Evolutionary conservation across 2,113 vertebrate genomes (phyloP).

Genomic region (Rhinopomastus cyanomelas): DNA sequence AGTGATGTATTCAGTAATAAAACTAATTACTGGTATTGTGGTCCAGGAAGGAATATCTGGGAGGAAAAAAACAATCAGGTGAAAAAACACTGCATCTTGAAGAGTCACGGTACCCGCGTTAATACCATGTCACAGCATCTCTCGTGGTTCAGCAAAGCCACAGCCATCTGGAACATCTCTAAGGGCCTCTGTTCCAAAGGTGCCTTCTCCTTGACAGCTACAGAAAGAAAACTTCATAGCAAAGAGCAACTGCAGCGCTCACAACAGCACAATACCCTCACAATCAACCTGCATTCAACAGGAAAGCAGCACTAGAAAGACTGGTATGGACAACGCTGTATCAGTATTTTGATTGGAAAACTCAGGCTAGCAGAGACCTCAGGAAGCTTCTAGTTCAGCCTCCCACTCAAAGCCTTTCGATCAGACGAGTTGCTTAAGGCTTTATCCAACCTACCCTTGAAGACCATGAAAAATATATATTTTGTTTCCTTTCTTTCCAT

Average conservation of each 20-base stretch:
- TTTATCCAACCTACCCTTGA: neutral
- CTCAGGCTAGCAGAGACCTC: neutral
- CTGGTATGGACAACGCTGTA: neutral
- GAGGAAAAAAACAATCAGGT: neutral
- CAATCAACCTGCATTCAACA: neutral
- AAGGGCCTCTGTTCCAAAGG: neutral
- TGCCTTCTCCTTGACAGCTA: neutral
- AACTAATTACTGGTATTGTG: neutral
- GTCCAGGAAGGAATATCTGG: neutral
- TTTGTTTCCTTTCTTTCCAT: neutral
- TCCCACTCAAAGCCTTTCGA: neutral
- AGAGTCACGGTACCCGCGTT: neutral
- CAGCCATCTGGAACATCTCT: neutral
- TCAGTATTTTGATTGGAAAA: neutral
- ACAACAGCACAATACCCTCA: neutral
- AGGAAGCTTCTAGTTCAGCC: neutral
- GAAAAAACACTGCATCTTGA: neutral
- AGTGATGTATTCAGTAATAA: constrained; percentile 20
- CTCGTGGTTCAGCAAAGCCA: neutral
- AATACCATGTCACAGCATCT: neutral
- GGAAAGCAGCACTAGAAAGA: neutral
- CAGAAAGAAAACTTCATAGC: neutral
- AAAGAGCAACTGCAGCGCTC: neutral
- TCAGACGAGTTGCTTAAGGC: neutral
- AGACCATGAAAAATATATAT: neutral